Evolutionary conservation across 2,888 invertebrate genomes (phyloP).

Genomic region (Ecliptopera silaceata): DNA sequence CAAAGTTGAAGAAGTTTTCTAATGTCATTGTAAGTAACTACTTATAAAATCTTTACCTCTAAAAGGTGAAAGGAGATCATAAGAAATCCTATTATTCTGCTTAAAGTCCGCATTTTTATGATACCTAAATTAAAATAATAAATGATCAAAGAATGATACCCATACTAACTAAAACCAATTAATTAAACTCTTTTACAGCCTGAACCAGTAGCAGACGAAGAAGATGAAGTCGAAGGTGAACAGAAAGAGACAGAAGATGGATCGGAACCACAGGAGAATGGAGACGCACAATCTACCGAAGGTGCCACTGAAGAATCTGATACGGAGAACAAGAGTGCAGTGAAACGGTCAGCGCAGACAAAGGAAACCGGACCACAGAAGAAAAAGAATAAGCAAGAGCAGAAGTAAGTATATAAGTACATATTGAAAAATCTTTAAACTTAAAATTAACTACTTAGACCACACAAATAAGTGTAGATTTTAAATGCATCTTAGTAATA

Average conservation of each 20-base stretch:
- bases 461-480: too few relatives aligned
- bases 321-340: slow-evolving; percentile 40
- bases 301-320: slow-evolving; percentile 30
- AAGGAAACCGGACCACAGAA: slow-evolving; percentile 45
- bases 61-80: too few relatives aligned
- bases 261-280: slow-evolving; percentile 54
- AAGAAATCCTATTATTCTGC: too few relatives aligned
- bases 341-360: slow-evolving; percentile 56
- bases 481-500: too few relatives aligned
- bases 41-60: slow-evolving; percentile 23
- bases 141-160: not conserved
- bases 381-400: slow-evolving; percentile 58
- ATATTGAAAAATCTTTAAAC: too few relatives aligned
- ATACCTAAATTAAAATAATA: too few relatives aligned
- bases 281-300: slow-evolving; percentile 48
- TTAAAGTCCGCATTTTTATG: too few relatives aligned
- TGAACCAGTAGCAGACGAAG: slow-evolving; percentile 71
- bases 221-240: slow-evolving; percentile 59
- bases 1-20: slow-evolving; percentile 98
- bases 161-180: not conserved
- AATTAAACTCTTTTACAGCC: slow-evolving; percentile 55
- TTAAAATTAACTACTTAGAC: not conserved
- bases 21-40: slow-evolving; percentile 84
- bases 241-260: slow-evolving; percentile 34
- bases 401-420: slow-evolving; percentile 35